phyloP scores from a whole-genome alignment of 2,797 vertebrate genomes.

The Muscicapa striata region DNA sequence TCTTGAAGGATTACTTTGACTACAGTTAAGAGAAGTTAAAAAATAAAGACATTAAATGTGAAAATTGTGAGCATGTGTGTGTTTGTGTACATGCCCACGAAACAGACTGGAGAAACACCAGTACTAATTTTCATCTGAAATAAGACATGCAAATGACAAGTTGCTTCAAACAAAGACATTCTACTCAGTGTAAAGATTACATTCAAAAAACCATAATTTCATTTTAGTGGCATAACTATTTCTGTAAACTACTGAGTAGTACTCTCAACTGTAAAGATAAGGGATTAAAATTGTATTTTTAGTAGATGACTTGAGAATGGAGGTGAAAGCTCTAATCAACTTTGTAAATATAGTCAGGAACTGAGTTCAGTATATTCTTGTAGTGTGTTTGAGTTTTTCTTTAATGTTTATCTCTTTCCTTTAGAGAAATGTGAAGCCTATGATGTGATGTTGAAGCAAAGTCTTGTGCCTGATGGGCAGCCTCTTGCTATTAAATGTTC shows the following conservation, averaged over 20 bases:
- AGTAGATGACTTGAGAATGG: neutral
- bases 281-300: neutral
- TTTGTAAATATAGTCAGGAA: neutral
- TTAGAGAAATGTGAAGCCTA: constrained; percentile 54
- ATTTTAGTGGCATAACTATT: neutral
- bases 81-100: neutral
- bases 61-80: neutral
- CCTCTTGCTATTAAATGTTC: constrained; percentile 63
- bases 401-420: constrained; percentile 18
- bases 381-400: neutral
- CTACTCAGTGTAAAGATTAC: neutral
- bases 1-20: neutral
- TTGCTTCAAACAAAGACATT: neutral
- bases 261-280: neutral
- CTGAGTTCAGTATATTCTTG: neutral
- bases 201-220: neutral
- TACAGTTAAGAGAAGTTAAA: neutral
- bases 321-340: neutral
- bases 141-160: neutral
- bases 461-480: constrained; percentile 44
- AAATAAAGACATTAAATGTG: neutral
- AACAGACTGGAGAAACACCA: neutral
- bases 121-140: neutral
- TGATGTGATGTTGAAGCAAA: constrained; percentile 21
- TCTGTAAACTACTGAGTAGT: neutral